These are phyloP conservation scores for Muscicapa comitata DNA, from an alignment of 2,797 vertebrate genomes.

Conservation along the genomic window DNA sequence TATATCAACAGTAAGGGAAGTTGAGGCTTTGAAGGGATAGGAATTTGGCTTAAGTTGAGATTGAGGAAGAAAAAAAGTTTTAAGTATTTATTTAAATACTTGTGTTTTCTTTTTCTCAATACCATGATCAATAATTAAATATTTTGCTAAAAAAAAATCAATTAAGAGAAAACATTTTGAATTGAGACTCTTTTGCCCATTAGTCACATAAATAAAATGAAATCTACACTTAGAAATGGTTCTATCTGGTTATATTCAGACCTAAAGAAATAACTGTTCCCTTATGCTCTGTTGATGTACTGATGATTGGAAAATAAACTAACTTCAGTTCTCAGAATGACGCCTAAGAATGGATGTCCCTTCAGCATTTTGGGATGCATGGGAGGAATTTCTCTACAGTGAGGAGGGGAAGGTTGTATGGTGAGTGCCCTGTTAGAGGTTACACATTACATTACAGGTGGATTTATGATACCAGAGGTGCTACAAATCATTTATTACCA, in stretches of 20 bases:
- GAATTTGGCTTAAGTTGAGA: neutral
- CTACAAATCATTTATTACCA: neutral
- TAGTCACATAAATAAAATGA: neutral
- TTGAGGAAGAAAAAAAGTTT: neutral
- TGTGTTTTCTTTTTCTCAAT: neutral
- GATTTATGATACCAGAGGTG: neutral
- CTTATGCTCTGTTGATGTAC: neutral
- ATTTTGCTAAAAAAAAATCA: neutral
- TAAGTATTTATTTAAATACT: neutral
- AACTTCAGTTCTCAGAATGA: neutral
- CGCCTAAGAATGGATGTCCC: neutral
- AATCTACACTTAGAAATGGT: neutral
- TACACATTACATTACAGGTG: accelerated
- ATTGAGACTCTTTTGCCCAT: neutral
- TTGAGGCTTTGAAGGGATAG: neutral
- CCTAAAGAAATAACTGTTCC: neutral
- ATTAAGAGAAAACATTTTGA: neutral
- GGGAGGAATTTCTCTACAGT: neutral
- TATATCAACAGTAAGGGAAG: neutral
- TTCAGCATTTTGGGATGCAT: neutral
- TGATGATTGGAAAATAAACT: neutral
- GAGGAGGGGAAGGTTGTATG: neutral
- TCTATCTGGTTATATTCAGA: neutral
- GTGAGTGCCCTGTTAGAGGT: neutral
- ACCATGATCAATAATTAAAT: neutral